Evolutionary conservation across 2,113 vertebrate genomes (phyloP).

Genomic region (Eublepharis macularius): DNA sequence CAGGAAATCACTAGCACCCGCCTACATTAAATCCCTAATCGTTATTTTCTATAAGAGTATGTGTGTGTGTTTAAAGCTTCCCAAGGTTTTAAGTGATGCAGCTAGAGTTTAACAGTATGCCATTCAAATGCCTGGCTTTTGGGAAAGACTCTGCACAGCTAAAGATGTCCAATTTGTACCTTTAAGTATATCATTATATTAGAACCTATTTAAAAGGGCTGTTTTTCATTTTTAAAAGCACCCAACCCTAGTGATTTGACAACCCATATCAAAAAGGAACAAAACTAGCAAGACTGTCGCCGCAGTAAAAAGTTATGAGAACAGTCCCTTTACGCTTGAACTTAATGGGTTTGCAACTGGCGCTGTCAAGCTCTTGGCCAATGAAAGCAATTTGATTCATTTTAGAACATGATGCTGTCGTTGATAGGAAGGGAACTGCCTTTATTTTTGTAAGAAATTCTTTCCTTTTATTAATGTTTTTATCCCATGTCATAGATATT

Average conservation of each 20-base stretch:
- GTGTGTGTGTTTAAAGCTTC: not conserved
- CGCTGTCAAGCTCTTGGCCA: fast-evolving
- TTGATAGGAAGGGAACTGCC: not conserved
- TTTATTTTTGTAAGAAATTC: not conserved
- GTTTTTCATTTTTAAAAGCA: not conserved
- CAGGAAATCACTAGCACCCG: constrained; percentile 8
- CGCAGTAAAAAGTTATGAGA: fast-evolving
- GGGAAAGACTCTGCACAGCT: not conserved
- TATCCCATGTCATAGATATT: not conserved
- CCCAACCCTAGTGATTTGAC: not conserved
- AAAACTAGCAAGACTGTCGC: not conserved
- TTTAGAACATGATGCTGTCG: not conserved
- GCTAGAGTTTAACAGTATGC: constrained; percentile 13
- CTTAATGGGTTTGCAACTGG: fast-evolving
- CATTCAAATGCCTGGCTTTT: not conserved
- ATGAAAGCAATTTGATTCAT: not conserved
- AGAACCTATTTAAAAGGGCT: constrained; percentile 8
- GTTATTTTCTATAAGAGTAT: constrained; percentile 14
- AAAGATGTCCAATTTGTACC: fast-evolving
- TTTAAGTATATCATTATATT: not conserved
- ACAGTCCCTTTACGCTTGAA: not conserved
- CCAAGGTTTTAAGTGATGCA: not conserved
- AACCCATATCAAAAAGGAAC: fast-evolving
- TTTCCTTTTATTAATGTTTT: not conserved
- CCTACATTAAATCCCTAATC: constrained; percentile 5